A percentile compares a stretch with the other conserved stretches of the same genome.
Evolutionary conservation across 2,113 vertebrate genomes (phyloP).

Genomic region (Sinocyclocheilus anophthalmus): DNA sequence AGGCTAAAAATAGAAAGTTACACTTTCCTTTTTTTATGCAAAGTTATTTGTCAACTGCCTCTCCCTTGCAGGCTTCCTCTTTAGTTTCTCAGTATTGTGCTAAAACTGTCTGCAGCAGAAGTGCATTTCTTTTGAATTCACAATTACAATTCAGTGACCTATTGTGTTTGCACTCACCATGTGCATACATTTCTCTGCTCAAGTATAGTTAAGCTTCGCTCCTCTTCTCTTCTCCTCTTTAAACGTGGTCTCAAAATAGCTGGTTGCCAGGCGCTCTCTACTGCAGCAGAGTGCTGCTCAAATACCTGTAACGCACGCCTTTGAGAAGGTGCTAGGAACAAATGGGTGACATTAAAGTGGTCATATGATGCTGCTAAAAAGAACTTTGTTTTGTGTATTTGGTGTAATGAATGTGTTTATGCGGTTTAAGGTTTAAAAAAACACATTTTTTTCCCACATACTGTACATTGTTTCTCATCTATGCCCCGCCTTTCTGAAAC

Average conservation of each 20-base stretch:
- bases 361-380: too few species aligned
- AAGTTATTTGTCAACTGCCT: not conserved
- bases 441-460: too few species aligned
- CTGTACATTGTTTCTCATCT: too few species aligned
- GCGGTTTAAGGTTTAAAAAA: too few species aligned
- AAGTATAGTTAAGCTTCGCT: conserved; percentile 41
- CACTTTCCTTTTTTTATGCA: not conserved
- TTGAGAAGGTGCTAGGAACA: conserved; percentile 56
- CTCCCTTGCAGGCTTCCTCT: not conserved
- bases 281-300: conserved; percentile 23
- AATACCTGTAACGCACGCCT: conserved; percentile 28
- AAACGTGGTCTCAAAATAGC: conserved; percentile 66
- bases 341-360: conserved; percentile 45
- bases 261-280: conserved; percentile 60
- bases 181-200: not conserved
- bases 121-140: conserved; percentile 36
- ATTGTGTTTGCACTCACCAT: conserved; percentile 26
- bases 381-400: too few species aligned
- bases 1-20: not conserved
- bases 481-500: too few species aligned
- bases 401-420: too few species aligned
- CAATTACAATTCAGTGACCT: conserved; percentile 54
- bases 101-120: not conserved
- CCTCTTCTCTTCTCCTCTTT: conserved; percentile 49
- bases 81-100: not conserved